These are phyloP conservation scores for Eutrigla gurnardus DNA, from an alignment of 2,797 vertebrate species.

Conservation along the genomic window DNA sequence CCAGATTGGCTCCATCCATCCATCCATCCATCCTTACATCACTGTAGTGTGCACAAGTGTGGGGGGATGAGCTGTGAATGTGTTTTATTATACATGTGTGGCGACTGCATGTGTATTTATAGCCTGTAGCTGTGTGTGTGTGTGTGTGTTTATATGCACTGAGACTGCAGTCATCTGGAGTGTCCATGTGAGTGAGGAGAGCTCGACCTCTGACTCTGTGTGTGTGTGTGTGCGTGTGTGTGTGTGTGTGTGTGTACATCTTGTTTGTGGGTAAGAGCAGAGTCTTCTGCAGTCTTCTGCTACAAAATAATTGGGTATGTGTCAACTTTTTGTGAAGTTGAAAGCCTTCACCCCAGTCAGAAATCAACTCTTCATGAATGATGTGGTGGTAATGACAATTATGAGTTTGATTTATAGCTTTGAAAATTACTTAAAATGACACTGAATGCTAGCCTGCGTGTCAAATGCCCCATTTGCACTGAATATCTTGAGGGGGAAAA, in stretches of 20 bases:
- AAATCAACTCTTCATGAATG: constrained; percentile 24
- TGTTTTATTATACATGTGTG: constrained; percentile 67
- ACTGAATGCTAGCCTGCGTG: constrained; percentile 8
- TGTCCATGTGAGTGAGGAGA: constrained; percentile 32
- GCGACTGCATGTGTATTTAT: constrained; percentile 69
- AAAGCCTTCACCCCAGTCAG: constrained; percentile 34
- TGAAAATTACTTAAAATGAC: constrained; percentile 15
- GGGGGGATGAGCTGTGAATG: constrained; percentile 21
- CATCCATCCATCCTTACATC: not conserved
- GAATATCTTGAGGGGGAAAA: constrained; percentile 1
- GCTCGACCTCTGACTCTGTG: constrained; percentile 60
- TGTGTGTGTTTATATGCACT: constrained; percentile 27
- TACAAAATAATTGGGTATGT: constrained; percentile 18
- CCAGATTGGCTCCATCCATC: constrained; percentile 18
- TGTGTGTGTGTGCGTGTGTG: constrained; percentile 38
- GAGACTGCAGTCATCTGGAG: constrained; percentile 67
- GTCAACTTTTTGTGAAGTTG: constrained; percentile 19
- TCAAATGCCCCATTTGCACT: constrained; percentile 7
- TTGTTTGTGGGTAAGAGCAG: constrained; percentile 5
- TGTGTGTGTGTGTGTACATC: constrained; percentile 24
- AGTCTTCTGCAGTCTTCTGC: constrained; percentile 13
- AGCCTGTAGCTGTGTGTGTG: constrained; percentile 34
- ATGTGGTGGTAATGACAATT: constrained; percentile 13
- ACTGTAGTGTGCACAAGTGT: constrained; percentile 21
- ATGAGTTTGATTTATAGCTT: constrained; percentile 18